These are phyloP conservation scores for Antitype chi DNA, from an alignment of 2,888 invertebrate species.

Conservation along the genomic window DNA sequence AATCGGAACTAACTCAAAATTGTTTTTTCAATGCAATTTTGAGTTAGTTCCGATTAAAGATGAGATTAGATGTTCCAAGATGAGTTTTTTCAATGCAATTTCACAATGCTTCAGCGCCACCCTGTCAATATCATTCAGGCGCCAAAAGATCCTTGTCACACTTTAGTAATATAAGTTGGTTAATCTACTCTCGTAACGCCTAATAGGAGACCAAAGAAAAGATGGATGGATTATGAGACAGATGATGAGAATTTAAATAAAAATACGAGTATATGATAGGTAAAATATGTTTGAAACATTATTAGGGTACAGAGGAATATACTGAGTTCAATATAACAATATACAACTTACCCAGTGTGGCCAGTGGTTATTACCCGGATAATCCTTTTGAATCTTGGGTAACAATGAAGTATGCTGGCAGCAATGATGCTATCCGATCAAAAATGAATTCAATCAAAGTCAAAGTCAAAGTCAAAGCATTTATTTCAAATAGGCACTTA, in stretches of 20 bases:
- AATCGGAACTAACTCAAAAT: not conserved
- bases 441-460: slow-evolving; percentile 97
- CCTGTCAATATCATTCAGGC: not conserved
- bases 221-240: not conserved
- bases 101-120: not conserved
- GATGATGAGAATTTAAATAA: not conserved
- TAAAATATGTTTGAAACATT: not conserved
- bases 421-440: slow-evolving; percentile 96
- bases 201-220: not conserved
- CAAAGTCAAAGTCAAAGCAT: too few species aligned
- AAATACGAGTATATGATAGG: too few species aligned
- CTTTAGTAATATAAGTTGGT: not conserved
- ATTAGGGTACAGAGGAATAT: not conserved
- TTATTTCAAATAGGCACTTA: too few species aligned
- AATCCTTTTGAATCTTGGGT: slow-evolving; percentile 98
- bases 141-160: not conserved
- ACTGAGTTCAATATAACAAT: not conserved
- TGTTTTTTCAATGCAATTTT: not conserved
- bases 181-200: not conserved
- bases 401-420: slow-evolving; percentile 98
- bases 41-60: too few species aligned
- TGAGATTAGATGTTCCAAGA: too few species aligned
- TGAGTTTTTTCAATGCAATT: not conserved
- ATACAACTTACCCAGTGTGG: slow-evolving; percentile 96
- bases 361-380: slow-evolving; percentile 94